Evolutionary conservation across 1,140 invertebrate genomes (phyloP), one percentile per base, ranked within the genome.

Genomic region (Sinonovacula constricta): DNA sequence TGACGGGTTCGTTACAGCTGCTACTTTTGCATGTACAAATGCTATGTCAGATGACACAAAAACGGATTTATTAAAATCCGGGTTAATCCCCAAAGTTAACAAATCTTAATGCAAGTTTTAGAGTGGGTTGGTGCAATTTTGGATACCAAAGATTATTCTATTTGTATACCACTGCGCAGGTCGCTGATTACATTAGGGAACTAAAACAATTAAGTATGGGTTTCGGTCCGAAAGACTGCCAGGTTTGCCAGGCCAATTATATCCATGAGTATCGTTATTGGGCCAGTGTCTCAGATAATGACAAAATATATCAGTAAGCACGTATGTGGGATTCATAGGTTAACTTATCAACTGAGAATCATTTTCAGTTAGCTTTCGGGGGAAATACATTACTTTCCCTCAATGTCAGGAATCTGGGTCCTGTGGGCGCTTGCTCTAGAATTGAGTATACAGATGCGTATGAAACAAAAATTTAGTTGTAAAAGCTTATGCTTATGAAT

Each of bases 251-350:
- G n/a, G n/a, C n/a, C n/a, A 22, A 59, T 59, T 3, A 71, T 71
- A 60, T 71, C 57, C 3, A 71, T 49, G 57, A 60, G 56, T 39
- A 71, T 60, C 15, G 56, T 60, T 45, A 71, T 62, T 45, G 69
- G 69, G 4, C 56, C 56, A 34, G 54, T 71, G 3, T 59, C 31
- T 5, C 57, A 71, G 12, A 71, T 71, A 30, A 60, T 60, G 56
- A 60, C 57, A 0, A 24, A 34, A 30, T 60, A 60, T 60, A 45
- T 62, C 14, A 49, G 69, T 39, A 71, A n/a, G n/a, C n/a, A n/a
- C n/a, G n/a, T n/a, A n/a, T n/a, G n/a, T n/a, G 59, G 59, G 33
- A 60, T 28, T 60, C 59, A 4, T 39, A 65, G 18, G 12, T 34
- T 10, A 39, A 65, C 18, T 65, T 65, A 14, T 65, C 62, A 4